Evolutionary conservation across 2,888 invertebrate genomes (phyloP).

Genomic region (Chrysolina haemoptera): DNA sequence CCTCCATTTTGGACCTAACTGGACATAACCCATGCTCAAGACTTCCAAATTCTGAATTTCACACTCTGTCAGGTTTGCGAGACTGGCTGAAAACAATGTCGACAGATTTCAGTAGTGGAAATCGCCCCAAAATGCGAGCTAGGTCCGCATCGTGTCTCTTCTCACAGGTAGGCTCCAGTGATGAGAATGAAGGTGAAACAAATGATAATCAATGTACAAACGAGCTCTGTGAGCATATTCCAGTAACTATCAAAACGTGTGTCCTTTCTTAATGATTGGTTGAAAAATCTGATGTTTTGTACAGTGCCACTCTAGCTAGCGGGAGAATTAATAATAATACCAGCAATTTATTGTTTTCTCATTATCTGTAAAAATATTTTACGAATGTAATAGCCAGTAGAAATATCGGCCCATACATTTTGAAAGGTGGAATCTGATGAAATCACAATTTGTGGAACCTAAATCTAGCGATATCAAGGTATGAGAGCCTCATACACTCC

Average conservation of each 20-base stretch:
- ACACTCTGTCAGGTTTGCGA: constrained; percentile 77
- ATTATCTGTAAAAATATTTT: too few species aligned
- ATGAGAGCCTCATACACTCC: too few species aligned
- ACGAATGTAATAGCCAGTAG: too few species aligned
- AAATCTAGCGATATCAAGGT: too few species aligned
- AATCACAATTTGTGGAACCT: too few species aligned
- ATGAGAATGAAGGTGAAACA: constrained; percentile 49
- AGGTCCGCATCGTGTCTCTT: constrained; percentile 24
- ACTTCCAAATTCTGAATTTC: constrained; percentile 85
- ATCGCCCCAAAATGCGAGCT: constrained; percentile 51
- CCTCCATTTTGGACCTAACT: constrained; percentile 87
- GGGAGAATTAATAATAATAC: not conserved
- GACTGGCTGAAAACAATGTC: constrained; percentile 74
- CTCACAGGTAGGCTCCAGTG: constrained; percentile 49
- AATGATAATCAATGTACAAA: constrained; percentile 30
- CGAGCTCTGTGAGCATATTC: constrained; percentile 47
- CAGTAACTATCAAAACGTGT: constrained; percentile 55
- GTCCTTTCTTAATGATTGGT: constrained; percentile 47
- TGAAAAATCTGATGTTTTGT: constrained; percentile 26
- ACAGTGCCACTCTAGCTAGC: not conserved
- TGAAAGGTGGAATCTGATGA: too few species aligned
- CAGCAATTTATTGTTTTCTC: too few species aligned
- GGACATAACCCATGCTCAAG: constrained; percentile 87
- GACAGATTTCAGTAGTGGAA: constrained; percentile 49
- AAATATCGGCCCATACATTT: too few species aligned